Conservation (phyloP, 2,797 vertebrate species). For the Sardinella longiceps region DNA sequence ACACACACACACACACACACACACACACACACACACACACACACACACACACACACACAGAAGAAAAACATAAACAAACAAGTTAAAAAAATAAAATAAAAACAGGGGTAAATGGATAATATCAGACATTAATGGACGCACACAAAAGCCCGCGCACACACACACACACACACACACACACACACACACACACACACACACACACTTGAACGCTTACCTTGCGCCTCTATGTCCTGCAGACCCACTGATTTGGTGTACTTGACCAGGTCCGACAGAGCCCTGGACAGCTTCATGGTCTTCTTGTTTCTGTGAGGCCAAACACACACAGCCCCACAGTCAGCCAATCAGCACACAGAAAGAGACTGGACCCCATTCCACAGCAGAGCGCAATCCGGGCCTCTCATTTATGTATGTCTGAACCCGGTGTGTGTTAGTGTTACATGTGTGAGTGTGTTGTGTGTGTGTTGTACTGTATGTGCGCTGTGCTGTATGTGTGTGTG, state of each 20-base stretch:
- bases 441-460: too few species aligned
- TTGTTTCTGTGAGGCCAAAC: constrained; percentile 78
- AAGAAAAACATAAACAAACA: background rate
- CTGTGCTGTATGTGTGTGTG: too few species aligned
- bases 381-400: too few species aligned
- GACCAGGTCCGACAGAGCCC: constrained; percentile 95
- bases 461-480: too few species aligned
- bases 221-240: constrained; percentile 85
- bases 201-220: constrained; percentile 71
- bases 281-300: constrained; percentile 96
- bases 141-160: background rate
- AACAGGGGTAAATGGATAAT: too few species aligned
- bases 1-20: background rate
- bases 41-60: background rate
- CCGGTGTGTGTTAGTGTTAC: too few species aligned
- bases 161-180: background rate
- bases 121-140: constrained; percentile 1
- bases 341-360: background rate
- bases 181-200: background rate
- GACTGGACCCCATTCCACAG: background rate
- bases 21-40: background rate
- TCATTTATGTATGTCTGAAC: too few species aligned
- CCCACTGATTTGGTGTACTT: constrained; percentile 96
- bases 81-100: too few species aligned
- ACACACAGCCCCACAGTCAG: background rate